Percentiles rank a stretch among this genome's conserved stretches.
Conservation (phyloP, 1,140 invertebrate genomes). For the Pantala flavescens region DNA sequence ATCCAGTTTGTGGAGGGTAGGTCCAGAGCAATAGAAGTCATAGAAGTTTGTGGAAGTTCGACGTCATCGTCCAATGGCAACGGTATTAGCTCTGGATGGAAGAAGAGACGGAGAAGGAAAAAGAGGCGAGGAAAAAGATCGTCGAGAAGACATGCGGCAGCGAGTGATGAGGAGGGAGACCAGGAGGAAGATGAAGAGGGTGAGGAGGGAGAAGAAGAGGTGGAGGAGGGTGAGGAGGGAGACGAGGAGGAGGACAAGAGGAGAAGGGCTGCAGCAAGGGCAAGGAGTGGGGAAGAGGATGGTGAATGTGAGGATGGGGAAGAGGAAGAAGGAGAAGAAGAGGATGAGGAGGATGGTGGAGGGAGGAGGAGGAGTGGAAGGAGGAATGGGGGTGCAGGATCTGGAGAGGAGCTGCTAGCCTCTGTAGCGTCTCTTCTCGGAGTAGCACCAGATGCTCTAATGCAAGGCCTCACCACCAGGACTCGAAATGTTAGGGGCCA, state of each 20-base stretch:
- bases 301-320: neutral
- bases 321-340: neutral
- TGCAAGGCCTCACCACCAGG: conserved; percentile 69
- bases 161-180: neutral
- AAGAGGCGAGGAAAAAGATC: neutral
- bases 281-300: neutral
- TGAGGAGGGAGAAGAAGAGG: conserved; percentile 31
- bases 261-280: neutral
- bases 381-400: conserved; percentile 19
- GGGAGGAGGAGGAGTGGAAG: conserved; percentile 19
- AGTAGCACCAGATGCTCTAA: conserved; percentile 61
- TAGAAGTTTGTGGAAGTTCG: neutral
- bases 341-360: neutral
- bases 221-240: conserved; percentile 64
- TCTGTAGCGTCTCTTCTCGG: conserved; percentile 75
- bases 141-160: neutral
- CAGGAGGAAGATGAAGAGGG: neutral
- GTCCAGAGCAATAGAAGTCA: conserved; percentile 14
- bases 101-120: neutral
- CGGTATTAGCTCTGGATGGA: neutral
- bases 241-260: neutral
- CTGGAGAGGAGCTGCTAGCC: conserved; percentile 57
- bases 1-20: conserved; percentile 71
- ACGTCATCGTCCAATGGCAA: neutral
- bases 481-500: conserved; percentile 77